Conservation (phyloP, 2,113 vertebrate species). For the Urocolius indicus region DNA sequence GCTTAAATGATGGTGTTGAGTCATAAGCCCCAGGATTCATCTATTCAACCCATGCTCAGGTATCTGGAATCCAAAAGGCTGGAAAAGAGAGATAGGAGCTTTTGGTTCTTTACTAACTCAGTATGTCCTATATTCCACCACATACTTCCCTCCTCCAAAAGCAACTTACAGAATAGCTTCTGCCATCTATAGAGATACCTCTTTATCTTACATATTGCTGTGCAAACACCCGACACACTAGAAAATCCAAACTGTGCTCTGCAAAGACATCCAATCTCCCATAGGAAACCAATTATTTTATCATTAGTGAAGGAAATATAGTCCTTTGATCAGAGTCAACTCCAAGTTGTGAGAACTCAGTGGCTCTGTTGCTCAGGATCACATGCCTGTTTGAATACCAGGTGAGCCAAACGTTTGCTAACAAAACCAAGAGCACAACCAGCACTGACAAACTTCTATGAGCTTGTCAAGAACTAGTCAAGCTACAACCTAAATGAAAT, state of each 20-base stretch:
- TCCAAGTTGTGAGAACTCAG: not conserved
- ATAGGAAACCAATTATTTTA: not conserved
- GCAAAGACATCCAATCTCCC: not conserved
- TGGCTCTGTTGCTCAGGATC: not conserved
- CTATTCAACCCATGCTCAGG: constrained; percentile 17
- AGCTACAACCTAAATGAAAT: not conserved
- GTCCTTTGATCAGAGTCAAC: not conserved
- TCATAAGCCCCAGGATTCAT: constrained; percentile 62
- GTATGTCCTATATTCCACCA: not conserved
- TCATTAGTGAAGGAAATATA: not conserved
- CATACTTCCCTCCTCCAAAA: not conserved
- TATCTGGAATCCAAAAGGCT: constrained; percentile 48
- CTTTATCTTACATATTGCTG: not conserved
- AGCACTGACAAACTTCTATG: not conserved
- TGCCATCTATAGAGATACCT: not conserved
- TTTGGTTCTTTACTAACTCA: not conserved
- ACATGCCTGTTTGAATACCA: not conserved
- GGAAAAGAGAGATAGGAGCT: constrained; percentile 11
- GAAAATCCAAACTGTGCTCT: not conserved
- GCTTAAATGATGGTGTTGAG: constrained; percentile 47
- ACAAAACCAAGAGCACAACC: not conserved
- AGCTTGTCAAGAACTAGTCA: not conserved
- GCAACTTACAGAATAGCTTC: not conserved
- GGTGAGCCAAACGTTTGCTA: not conserved
- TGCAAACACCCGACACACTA: not conserved